Conservation (phyloP, 2,113 vertebrate genomes). For the Ictidomys tridecemlineatus region DNA sequence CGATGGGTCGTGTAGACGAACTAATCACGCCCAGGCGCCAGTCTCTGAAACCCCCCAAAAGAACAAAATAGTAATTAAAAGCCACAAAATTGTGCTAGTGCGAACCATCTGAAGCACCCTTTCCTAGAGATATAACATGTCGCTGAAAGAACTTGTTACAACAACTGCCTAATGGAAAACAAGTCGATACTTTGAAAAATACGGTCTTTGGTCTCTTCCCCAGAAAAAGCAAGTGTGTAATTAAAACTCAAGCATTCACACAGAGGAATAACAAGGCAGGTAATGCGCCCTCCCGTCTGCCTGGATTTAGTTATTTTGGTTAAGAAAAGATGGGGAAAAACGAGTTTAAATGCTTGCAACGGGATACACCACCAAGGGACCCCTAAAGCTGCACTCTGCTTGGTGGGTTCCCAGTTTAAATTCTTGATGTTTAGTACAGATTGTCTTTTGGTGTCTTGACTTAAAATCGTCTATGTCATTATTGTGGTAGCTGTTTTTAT, state of each 20-base stretch:
- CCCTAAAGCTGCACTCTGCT: not conserved
- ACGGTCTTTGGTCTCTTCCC: conserved; percentile 74
- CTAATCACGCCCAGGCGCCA: conserved; percentile 87
- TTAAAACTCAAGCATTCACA: conserved; percentile 75
- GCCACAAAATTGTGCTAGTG: conserved; percentile 86
- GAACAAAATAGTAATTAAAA: conserved; percentile 91
- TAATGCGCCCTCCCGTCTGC: conserved; percentile 62
- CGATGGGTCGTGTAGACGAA: conserved; percentile 68
- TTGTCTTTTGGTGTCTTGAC: conserved; percentile 22
- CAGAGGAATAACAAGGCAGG: conserved; percentile 60
- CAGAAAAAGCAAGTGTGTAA: conserved; percentile 75
- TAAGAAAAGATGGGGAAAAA: conserved; percentile 1
- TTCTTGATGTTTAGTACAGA: not conserved
- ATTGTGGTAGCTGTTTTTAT: conserved; percentile 23
- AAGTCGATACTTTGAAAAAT: conserved; percentile 82
- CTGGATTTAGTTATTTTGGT: conserved; percentile 65
- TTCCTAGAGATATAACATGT: conserved; percentile 85
- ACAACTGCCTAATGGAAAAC: conserved; percentile 85
- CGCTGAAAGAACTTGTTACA: conserved; percentile 86
- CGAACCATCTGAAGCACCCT: conserved; percentile 83
- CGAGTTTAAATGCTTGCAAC: not conserved
- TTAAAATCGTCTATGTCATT: conserved; percentile 18
- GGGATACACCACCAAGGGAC: not conserved
- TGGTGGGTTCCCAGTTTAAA: not conserved
- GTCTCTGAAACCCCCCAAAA: conserved; percentile 83